A percentile compares a stretch with the other conserved stretches of the same genome.
These are phyloP conservation scores for Virgularia gustaviana DNA, from an alignment of 92 coral and sea anemone species.

Conservation along the genomic window DNA sequence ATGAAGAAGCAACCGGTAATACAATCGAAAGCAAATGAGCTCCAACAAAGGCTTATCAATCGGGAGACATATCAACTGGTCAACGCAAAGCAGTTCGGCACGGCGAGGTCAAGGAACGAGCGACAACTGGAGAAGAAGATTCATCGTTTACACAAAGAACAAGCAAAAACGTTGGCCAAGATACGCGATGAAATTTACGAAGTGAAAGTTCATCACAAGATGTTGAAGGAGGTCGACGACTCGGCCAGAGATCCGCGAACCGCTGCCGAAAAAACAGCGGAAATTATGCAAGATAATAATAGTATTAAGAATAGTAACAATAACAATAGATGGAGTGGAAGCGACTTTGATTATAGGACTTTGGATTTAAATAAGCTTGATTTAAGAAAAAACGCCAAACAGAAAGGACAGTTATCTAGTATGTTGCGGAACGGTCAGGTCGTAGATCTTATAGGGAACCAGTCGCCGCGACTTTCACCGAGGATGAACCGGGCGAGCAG, in stretches of 20 bases:
- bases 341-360: too few species aligned
- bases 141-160: conserved; percentile 13
- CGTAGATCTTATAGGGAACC: too few species aligned
- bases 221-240: conserved; percentile 11
- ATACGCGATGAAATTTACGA: conserved; percentile 13
- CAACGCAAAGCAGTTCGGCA: conserved; percentile 10
- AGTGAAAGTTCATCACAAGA: conserved; percentile 13
- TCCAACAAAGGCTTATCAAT: conserved; percentile 8
- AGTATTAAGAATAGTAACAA: too few species aligned
- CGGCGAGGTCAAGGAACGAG: conserved; percentile 24
- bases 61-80: conserved; percentile 11
- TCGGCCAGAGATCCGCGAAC: background rate
- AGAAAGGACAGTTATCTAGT: too few species aligned
- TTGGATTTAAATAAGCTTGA: too few species aligned
- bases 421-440: too few species aligned
- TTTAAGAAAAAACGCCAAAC: too few species aligned
- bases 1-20: conserved; percentile 4
- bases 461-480: too few species aligned
- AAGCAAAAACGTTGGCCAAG: conserved; percentile 10
- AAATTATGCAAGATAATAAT: too few species aligned
- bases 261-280: background rate
- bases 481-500: too few species aligned
- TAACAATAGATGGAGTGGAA: too few species aligned
- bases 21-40: background rate
- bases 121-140: conserved; percentile 23